Conservation (phyloP, 2,113 vertebrate species). For the Laterallus jamaicensis region DNA sequence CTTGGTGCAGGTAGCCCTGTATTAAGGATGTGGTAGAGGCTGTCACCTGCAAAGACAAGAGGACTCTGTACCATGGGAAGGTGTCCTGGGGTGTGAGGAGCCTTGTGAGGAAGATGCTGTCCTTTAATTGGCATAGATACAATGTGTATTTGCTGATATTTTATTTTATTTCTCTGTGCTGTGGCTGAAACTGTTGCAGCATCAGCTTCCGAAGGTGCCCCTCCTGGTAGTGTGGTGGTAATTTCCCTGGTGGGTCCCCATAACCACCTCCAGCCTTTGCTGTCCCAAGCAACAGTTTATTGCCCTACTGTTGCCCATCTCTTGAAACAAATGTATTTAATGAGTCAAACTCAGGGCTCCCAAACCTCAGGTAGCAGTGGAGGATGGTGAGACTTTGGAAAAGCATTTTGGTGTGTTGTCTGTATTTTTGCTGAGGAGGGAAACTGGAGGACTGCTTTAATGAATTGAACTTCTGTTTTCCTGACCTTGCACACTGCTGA, state of each 20-base stretch:
- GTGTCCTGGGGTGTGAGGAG: not conserved
- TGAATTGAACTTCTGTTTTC: not conserved
- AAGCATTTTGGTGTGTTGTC: not conserved
- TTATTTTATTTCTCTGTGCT: too few relatives aligned
- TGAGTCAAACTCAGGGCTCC: not conserved
- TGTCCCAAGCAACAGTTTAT: not conserved
- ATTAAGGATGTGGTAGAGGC: not conserved
- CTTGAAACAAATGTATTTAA: not conserved
- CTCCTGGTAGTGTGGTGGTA: accelerated
- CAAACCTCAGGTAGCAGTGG: not conserved
- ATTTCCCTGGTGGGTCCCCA: not conserved
- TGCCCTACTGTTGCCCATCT: not conserved
- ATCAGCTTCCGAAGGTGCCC: not conserved
- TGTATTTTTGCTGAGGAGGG: not conserved
- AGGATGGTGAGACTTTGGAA: not conserved
- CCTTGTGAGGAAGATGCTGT: not conserved
- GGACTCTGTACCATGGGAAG: not conserved
- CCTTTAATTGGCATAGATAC: not conserved
- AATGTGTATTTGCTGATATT: not conserved
- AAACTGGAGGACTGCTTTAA: not conserved
- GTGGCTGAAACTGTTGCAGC: not conserved
- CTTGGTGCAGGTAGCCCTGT: not conserved
- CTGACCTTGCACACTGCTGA: not conserved
- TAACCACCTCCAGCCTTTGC: not conserved
- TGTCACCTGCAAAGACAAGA: accelerated